Conservation (phyloP, 2,797 vertebrate genomes). For the Pangasius larnaudii region DNA sequence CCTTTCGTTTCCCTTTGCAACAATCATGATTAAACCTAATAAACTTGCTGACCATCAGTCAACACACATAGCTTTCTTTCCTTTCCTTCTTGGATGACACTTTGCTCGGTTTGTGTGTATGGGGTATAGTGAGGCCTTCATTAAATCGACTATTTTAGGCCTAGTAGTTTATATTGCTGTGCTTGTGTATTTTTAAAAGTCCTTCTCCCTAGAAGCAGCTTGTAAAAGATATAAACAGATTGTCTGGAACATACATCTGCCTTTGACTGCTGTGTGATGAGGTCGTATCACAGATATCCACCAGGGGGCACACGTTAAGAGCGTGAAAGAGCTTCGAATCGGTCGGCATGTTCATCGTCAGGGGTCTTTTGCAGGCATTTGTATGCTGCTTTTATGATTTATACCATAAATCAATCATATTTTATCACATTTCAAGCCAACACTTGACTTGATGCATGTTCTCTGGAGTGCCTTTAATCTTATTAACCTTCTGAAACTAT, state of each 20-base stretch:
- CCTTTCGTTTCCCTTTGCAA: conserved; percentile 41
- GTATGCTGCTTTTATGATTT: neutral
- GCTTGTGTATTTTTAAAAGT: conserved; percentile 69
- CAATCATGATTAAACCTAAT: conserved; percentile 55
- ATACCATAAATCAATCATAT: neutral
- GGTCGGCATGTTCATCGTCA: neutral
- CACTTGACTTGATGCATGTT: neutral
- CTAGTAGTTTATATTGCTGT: conserved; percentile 64
- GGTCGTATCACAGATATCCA: conserved; percentile 60
- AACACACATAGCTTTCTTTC: conserved; percentile 47
- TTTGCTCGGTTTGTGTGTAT: conserved; percentile 61
- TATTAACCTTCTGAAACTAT: neutral
- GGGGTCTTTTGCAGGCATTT: conserved; percentile 47
- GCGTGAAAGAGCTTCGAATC: neutral
- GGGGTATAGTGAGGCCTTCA: conserved; percentile 65
- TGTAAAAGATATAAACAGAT: conserved; percentile 73
- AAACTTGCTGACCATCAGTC: conserved; percentile 47
- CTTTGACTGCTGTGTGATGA: conserved; percentile 48
- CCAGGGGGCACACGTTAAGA: conserved; percentile 67
- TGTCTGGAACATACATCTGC: conserved; percentile 60
- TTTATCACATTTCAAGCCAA: neutral
- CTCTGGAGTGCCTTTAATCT: neutral
- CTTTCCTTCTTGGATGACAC: conserved; percentile 49
- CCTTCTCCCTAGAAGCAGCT: conserved; percentile 69
- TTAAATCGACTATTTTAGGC: conserved; percentile 67